These are phyloP conservation scores for Cecropterus lyciades DNA, from an alignment of 1,140 invertebrate genomes.

Conservation along the genomic window DNA sequence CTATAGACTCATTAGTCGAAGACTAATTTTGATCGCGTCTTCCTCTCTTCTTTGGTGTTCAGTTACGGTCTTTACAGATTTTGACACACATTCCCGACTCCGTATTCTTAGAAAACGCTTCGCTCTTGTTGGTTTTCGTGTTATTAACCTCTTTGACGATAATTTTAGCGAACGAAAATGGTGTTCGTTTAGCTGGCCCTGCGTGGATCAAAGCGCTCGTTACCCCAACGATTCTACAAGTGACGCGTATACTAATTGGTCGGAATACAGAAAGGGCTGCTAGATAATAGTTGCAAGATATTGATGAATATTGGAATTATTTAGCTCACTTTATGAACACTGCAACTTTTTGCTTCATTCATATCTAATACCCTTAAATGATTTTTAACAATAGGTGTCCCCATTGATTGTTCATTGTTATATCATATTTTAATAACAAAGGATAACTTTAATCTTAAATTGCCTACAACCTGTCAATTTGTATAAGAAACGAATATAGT, in stretches of 20 bases:
- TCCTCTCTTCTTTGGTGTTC: conserved; percentile 54
- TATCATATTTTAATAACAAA: too few species aligned
- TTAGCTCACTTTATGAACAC: too few species aligned
- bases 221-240: conserved; percentile 52
- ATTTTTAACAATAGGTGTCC: too few species aligned
- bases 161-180: conserved; percentile 70
- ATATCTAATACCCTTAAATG: too few species aligned
- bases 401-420: too few species aligned
- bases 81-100: conserved; percentile 64
- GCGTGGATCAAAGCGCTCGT: conserved; percentile 70
- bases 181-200: conserved; percentile 61
- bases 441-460: too few species aligned
- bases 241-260: conserved; percentile 73
- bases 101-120: conserved; percentile 63
- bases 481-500: too few species aligned
- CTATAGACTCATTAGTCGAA: conserved; percentile 45
- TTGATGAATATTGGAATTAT: not conserved
- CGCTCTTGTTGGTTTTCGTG: conserved; percentile 49
- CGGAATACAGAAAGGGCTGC: conserved; percentile 51
- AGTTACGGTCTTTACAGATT: conserved; percentile 59
- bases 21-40: conserved; percentile 58
- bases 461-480: too few species aligned
- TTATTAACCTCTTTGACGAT: conserved; percentile 67
- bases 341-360: too few species aligned
- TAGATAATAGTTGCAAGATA: not conserved